Evolutionary conservation across 2,113 vertebrate species (phyloP), one percentile per base, ranked within the genome.

Genomic region (Cyprinodon tularosa): DNA sequence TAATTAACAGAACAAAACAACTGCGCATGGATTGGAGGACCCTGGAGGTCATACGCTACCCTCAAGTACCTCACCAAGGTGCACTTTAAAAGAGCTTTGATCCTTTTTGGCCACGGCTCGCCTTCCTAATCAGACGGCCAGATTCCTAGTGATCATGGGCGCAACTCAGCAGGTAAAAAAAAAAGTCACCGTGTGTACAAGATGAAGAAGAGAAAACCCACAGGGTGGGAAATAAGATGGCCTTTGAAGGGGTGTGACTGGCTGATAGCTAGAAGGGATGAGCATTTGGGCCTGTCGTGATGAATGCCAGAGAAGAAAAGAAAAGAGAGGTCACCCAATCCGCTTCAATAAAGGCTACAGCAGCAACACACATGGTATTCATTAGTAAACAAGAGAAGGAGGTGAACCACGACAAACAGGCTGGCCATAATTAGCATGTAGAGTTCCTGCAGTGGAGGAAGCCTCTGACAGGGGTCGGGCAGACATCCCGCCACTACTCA

Each of bases 1-100:
- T 94, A 95, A 95, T 95, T 94, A 94, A 91, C 88, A 86, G 88
- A 89, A 91, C 90, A 90, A 90, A 93, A 93, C 90, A 92, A 93
- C 86, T 90, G 91, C 77, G 81, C 82, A 88, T 88, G 83, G 84
- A 88, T 87, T 91, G 83, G 77, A 91, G 76, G 86, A 79, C 88
- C 91, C 83, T 71, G 66, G 90, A 90, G 90, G 90, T 91, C 89
- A 89, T 80, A 63, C 70, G 4, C 77, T 72, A 78, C 87, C 86
- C 53, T 78, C 84, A 90, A 88, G 89, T 88, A 71, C 80, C 85
- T 84, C 72, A 78, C 57, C 12, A 53, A 77, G 78, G 71, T 69
- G 78, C 68, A 75, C 84, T 78, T 83, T 80, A 79, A 85, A 74
- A 86, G 78, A 67, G 84, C 77, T 72, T 60, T 53, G 10, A 80